phyloP scores from a whole-genome alignment of 2,113 vertebrate genomes.

The Chloroceryle aenea region DNA sequence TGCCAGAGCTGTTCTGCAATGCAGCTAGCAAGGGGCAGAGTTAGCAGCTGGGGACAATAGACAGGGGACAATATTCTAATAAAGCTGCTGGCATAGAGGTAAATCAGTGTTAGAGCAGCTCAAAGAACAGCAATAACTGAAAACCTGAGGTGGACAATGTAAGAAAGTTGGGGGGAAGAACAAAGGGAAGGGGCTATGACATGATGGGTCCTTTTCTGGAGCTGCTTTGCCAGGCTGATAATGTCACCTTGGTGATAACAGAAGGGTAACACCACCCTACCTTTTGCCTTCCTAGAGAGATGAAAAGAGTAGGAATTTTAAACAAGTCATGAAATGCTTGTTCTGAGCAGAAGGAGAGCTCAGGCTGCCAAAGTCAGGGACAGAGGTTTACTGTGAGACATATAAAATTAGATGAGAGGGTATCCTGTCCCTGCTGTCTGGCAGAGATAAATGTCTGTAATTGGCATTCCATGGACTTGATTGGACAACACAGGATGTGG shows the following conservation, averaged over 20 bases:
- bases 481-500: not conserved
- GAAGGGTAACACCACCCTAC: not conserved
- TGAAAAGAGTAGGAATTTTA: not conserved
- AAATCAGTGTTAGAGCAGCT: not conserved
- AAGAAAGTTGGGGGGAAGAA: not conserved
- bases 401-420: not conserved
- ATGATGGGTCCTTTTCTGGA: not conserved
- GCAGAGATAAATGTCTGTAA: not conserved
- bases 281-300: not conserved
- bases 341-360: not conserved
- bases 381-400: not conserved
- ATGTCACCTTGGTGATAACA: not conserved
- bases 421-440: not conserved
- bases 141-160: not conserved
- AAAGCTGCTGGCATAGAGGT: not conserved
- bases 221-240: not conserved
- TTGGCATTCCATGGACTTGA: not conserved
- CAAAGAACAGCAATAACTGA: not conserved
- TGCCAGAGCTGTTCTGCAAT: not conserved
- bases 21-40: not conserved
- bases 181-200: not conserved
- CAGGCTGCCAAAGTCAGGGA: not conserved
- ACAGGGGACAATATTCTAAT: not conserved
- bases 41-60: fast-evolving
- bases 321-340: not conserved